Percentiles rank a stretch among this genome's conserved stretches.
These are phyloP conservation scores for Montipora efflorescens DNA, from an alignment of 64 coral and sea anemone genomes.

Conservation along the genomic window DNA sequence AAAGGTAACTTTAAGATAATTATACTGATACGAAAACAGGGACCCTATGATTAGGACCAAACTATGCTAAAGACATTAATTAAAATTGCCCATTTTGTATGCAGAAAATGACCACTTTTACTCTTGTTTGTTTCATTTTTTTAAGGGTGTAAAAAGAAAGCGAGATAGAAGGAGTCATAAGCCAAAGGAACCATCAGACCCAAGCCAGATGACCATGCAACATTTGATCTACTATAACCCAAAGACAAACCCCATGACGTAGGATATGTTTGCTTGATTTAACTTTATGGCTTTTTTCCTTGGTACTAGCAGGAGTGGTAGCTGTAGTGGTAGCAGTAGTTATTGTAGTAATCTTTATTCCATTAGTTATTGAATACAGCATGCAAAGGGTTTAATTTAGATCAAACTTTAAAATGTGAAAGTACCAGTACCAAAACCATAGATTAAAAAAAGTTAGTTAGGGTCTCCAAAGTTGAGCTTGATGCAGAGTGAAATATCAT, in stretches of 20 bases:
- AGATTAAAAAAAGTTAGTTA: too few species aligned
- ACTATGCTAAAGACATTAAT: too few species aligned
- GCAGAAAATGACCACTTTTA: not conserved
- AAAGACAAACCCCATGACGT: constrained; percentile 72
- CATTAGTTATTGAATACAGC: too few species aligned
- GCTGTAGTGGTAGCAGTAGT: too few species aligned
- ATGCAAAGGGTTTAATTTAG: too few species aligned
- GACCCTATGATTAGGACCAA: too few species aligned
- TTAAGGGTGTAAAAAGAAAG: constrained; percentile 41
- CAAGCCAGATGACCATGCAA: constrained; percentile 68
- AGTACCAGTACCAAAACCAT: too few species aligned
- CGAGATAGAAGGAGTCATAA: constrained; percentile 22
- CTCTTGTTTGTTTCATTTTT: not conserved
- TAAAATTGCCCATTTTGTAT: too few species aligned
- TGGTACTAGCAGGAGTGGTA: too few species aligned
- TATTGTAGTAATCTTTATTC: too few species aligned
- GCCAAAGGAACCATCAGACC: constrained; percentile 67
- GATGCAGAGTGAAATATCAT: constrained; percentile 93
- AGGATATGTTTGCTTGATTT: not conserved
- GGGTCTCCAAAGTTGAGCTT: constrained; percentile 61
- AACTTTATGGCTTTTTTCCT: not conserved
- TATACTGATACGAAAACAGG: too few species aligned
- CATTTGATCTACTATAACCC: constrained; percentile 77
- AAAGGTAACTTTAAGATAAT: not conserved
- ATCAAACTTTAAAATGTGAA: too few species aligned